Percentiles rank a stretch among this genome's conserved stretches.
phyloP scores from a whole-genome alignment of 2,113 vertebrate species.

The Pelodiscus sinensis region DNA sequence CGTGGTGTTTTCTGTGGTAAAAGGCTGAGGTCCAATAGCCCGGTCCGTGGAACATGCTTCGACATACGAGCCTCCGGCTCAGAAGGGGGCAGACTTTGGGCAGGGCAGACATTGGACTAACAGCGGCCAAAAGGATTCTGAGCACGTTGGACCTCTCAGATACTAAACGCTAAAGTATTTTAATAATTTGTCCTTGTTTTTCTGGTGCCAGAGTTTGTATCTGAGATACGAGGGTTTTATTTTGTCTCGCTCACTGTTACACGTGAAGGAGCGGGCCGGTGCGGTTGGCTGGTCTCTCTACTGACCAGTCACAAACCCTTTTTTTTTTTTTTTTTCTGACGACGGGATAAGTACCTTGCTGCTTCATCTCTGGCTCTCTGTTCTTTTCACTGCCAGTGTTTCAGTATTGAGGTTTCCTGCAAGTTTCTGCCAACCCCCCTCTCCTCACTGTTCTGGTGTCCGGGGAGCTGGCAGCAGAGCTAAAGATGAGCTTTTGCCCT shows the following conservation, averaged over 20 bases:
- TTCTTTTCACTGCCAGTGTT: neutral
- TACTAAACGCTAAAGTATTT: conserved; percentile 82
- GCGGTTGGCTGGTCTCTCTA: neutral
- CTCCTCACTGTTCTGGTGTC: neutral
- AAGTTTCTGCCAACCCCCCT: neutral
- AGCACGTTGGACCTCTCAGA: conserved; percentile 73
- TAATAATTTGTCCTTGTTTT: conserved; percentile 73
- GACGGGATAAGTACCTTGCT: neutral
- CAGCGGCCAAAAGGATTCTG: conserved; percentile 30
- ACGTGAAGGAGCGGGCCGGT: neutral
- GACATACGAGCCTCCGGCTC: neutral
- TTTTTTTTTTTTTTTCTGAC: neutral
- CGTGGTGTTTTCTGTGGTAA: conserved; percentile 81
- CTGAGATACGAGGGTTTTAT: conserved; percentile 72
- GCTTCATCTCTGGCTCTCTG: neutral
- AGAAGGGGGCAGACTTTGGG: neutral
- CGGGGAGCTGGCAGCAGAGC: neutral
- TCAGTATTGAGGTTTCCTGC: neutral
- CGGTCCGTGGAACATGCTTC: neutral
- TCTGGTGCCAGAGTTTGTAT: conserved; percentile 79
- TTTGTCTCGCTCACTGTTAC: conserved; percentile 22
- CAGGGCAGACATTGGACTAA: neutral
- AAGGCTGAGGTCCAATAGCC: conserved; percentile 31
- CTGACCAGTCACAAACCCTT: fast-evolving
- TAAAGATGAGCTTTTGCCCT: neutral